Evolutionary conservation across 2,113 vertebrate species (phyloP).

Genomic region (Apteryx owenii): DNA sequence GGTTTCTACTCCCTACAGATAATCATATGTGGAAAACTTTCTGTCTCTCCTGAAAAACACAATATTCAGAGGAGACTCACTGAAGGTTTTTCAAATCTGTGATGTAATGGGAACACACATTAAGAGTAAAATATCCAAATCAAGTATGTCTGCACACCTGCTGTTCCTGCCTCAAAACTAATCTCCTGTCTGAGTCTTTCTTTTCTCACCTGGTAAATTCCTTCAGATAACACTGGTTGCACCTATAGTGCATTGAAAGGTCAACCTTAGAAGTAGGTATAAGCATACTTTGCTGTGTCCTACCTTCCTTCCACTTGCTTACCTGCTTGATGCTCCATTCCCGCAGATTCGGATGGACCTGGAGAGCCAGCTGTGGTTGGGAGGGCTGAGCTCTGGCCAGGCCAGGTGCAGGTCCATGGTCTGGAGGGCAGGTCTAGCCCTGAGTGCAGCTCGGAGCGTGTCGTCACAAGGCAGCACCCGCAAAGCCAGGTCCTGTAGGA

Average conservation of each 20-base stretch:
- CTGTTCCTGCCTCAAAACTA: not conserved
- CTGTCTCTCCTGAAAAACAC: not conserved
- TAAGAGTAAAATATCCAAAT: not conserved
- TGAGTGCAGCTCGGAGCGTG: rapidly evolving
- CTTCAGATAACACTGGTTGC: not conserved
- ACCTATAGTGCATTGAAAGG: not conserved
- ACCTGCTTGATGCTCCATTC: not conserved
- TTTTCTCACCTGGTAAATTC: not conserved
- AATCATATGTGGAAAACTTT: not conserved
- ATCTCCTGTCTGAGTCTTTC: not conserved
- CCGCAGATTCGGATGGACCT: rapidly evolving
- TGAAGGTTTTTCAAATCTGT: not conserved
- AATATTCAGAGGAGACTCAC: not conserved
- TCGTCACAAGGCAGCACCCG: not conserved
- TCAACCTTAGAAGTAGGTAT: not conserved
- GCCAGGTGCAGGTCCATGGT: not conserved
- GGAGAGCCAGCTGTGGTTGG: not conserved
- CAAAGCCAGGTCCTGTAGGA: not conserved
- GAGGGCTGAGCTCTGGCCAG: not conserved
- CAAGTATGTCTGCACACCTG: rapidly evolving
- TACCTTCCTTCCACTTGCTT: not conserved
- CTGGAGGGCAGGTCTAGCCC: not conserved
- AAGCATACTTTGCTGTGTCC: not conserved
- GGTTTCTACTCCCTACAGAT: not conserved
- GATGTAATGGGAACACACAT: not conserved